Evolutionary conservation across 2,113 vertebrate genomes (phyloP).

Genomic region (Pseudorasbora parva): DNA sequence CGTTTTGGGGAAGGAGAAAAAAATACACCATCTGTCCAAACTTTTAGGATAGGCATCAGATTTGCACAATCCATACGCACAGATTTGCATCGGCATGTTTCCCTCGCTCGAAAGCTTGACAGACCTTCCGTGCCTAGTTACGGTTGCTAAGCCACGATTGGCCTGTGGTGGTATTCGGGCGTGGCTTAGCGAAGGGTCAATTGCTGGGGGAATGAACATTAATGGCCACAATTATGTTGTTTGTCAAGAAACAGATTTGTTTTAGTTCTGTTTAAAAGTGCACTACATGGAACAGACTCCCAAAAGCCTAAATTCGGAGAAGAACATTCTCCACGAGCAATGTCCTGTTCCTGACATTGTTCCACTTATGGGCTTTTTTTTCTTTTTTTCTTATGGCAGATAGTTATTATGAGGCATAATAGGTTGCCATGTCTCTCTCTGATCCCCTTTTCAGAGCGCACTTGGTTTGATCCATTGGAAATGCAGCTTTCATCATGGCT

Average conservation of each 20-base stretch:
- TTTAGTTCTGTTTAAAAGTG: background rate
- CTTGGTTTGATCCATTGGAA: conserved; percentile 14
- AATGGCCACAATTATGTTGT: background rate
- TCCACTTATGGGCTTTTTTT: background rate
- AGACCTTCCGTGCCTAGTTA: too few relatives aligned
- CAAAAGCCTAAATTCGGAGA: background rate
- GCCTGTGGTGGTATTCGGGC: too few relatives aligned
- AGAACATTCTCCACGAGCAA: conserved; percentile 10
- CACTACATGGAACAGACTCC: background rate
- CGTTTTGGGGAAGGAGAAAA: too few relatives aligned
- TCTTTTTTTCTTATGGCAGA: too few relatives aligned
- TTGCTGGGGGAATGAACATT: background rate
- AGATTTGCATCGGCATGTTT: too few relatives aligned
- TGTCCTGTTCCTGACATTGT: background rate
- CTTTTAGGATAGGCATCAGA: too few relatives aligned
- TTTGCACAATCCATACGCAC: too few relatives aligned
- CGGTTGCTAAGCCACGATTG: too few relatives aligned
- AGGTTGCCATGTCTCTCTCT: conserved; percentile 7
- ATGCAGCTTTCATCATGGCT: conserved; percentile 12
- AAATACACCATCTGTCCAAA: too few relatives aligned
- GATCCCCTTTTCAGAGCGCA: background rate
- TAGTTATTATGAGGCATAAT: background rate
- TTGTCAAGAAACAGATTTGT: background rate
- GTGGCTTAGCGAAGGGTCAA: too few relatives aligned
- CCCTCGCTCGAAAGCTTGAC: too few relatives aligned